Evolutionary conservation across 2,888 invertebrate species (phyloP), one percentile per base, ranked within the genome.

Genomic region (Merodon equestris): DNA sequence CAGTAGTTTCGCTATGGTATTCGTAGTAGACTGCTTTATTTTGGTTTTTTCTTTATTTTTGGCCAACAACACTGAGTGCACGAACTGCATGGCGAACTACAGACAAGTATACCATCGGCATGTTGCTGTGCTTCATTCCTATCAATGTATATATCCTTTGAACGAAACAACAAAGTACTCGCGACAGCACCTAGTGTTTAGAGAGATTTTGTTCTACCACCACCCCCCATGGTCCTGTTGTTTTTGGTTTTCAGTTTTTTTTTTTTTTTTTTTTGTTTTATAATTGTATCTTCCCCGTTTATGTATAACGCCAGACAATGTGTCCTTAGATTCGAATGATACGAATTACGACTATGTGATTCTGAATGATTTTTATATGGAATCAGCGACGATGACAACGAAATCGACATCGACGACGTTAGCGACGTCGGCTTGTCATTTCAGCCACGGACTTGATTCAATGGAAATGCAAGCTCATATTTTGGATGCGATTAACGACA

Each of bases 311-410:
- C 66, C 66, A 68, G 67, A 68, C 57, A 73, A 68, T 76, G 60
- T 72, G 72, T 67, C 66, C 68, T 40, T 77, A 77, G 77, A 77
- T 77, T 67, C 63, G 17, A 68, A 58, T 73, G 58, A 53, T 67
- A 73, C 77, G 67, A 77, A 77, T 67, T 73, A 67, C 73, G 77
- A 77, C 57, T 77, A 72, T 77, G 76, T 72, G 72, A 66, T 77
- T 77, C 67, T 77, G 13, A 77, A 77, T 42, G 57, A 67, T 53
- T 54, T 77, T 15, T 68, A 44, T 73, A 27, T 63, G 73, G 77
- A 77, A 17, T 42, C 75, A 12, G 27, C 53, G 15, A 17, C 56
- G 34, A 27, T 7, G 7, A 4, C 27, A 7, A 27, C 27, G 27
- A 27, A n/a, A n/a, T n/a, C 7, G 27, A 27, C 27, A 27, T 4